Base-by-base conservation (phyloP, 2,113 vertebrate species). In the Malaclemys terrapin region DNA sequence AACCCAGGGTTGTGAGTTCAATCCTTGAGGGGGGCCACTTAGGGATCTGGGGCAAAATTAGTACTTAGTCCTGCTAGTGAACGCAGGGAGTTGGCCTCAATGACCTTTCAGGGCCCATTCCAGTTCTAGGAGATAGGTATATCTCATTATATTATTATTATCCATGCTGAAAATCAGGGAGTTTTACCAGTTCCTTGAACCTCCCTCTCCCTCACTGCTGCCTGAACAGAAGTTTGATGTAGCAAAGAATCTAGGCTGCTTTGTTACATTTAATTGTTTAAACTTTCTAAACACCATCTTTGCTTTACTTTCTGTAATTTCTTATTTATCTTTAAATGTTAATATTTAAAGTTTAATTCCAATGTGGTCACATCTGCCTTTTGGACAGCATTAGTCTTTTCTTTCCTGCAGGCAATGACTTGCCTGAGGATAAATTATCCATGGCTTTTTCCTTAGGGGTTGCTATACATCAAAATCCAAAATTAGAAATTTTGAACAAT, bases 121-220 rank as follows among this genome's bases (percentile, higher is more conserved):
- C 45, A 45, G 45, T 45, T 45, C 45, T 45, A 45, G 45, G 45
- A 45, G 45, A 45, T 45, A 45, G 45, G 45, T 45, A 45, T 45
- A 42, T 42, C 42, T 42, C 42, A 4, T 4, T 42, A 45, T 45
- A 45, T 45, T 45, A 45, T 45, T 45, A 27, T 16, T 14, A 24
- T 11, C 38, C 65, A 5, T 19, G 13, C 16, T n/a, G 75, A 35
- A 53, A 78, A 31, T 54, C 4, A 79, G 22, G 25, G 27, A 10
- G 65, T 8, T 72, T 78, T 75, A 75, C 38, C 38, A 75, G 22
- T 52, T 62, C 2, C 2, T 38, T 3, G 4, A 16, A 27, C 20
- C 1, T 0, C 8, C 42, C 50, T 45, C 72, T 20, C 5, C 13
- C 14, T 89, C 3, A 1, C 10, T 49, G 17, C 20, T 78, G 6